These are phyloP conservation scores for Maniola hyperantus DNA, from an alignment of 2,888 invertebrate species.

Conservation along the genomic window DNA sequence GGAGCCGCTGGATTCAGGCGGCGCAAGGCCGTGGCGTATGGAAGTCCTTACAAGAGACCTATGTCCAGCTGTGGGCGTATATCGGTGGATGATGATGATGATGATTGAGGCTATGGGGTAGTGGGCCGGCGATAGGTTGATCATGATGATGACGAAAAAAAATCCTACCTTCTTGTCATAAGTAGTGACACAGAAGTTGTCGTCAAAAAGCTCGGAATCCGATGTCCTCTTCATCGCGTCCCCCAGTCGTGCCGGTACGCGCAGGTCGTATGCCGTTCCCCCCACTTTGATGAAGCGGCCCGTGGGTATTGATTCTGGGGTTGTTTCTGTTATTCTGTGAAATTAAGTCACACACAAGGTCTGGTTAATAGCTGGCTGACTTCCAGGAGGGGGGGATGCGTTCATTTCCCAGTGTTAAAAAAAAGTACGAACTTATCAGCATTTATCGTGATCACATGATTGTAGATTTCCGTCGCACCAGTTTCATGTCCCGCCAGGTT, in stretches of 20 bases:
- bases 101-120: no score
- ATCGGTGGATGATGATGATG: no score
- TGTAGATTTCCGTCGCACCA: constrained; percentile 85
- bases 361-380: no score
- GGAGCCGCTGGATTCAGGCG: no score
- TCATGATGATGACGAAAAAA: no score
- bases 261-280: constrained; percentile 88
- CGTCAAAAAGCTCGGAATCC: constrained; percentile 88
- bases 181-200: constrained; percentile 89
- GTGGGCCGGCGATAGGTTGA: no score
- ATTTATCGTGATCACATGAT: constrained; percentile 87
- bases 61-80: no score
- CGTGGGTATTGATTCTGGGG: constrained; percentile 65
- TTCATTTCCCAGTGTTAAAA: no score
- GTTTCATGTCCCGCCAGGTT: constrained; percentile 93
- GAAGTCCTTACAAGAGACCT: no score
- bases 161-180: constrained; percentile 46
- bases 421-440: constrained; percentile 86
- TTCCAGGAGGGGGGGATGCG: no score
- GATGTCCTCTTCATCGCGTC: constrained; percentile 82
- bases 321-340: constrained; percentile 68
- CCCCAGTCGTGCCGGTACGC: constrained; percentile 84
- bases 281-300: constrained; percentile 78
- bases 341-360: no score
- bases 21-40: no score